Evolutionary conservation across 1,140 invertebrate species (phyloP).

Genomic region (Pseudomyrmex cubaensis): DNA sequence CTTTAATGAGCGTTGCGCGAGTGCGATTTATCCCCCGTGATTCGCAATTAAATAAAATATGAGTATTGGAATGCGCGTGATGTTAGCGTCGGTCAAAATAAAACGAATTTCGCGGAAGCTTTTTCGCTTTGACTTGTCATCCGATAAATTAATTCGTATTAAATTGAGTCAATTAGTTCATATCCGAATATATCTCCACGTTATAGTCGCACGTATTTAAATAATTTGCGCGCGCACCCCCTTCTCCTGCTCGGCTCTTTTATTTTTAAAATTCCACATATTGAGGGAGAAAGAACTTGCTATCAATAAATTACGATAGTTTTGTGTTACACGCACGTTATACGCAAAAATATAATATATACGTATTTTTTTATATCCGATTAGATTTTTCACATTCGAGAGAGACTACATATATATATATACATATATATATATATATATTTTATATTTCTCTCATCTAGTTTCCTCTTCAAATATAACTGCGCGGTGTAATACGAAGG

Average conservation of each 20-base stretch:
- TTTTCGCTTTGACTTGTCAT: conserved; percentile 18
- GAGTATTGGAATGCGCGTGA: conserved; percentile 10
- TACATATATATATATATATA: background rate
- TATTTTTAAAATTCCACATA: background rate
- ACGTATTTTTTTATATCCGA: background rate
- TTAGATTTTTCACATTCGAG: conserved; percentile 13
- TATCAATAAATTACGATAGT: conserved; percentile 1
- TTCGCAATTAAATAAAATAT: conserved; percentile 46
- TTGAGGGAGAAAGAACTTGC: background rate
- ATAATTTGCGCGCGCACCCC: background rate
- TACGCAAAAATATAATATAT: background rate
- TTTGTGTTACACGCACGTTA: background rate
- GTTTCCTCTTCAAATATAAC: conserved; percentile 3
- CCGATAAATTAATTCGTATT: conserved; percentile 22
- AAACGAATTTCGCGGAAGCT: conserved; percentile 7
- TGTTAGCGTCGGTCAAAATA: conserved; percentile 1
- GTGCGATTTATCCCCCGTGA: conserved; percentile 35
- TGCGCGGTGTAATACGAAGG: conserved; percentile 5
- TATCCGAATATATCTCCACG: too few relatives aligned
- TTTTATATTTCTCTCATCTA: background rate
- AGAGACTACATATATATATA: background rate
- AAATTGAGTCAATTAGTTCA: conserved; percentile 22
- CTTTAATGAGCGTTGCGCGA: conserved; percentile 38
- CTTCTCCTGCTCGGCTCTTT: too few relatives aligned
- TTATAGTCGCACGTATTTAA: background rate